phyloP scores from a whole-genome alignment of 1,140 invertebrate species.

The Bombus pascuorum region DNA sequence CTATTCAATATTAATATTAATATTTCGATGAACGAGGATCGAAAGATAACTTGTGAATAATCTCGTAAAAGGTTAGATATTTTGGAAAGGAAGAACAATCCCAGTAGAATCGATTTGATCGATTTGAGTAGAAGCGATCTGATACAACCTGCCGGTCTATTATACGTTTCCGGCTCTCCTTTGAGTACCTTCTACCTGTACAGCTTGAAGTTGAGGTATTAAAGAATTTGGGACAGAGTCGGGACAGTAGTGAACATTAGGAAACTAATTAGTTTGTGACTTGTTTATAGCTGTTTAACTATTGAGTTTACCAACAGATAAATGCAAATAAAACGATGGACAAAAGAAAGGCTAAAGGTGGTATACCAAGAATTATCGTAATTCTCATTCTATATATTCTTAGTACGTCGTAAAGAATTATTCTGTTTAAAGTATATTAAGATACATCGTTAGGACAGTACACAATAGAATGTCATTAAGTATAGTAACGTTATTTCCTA shows the following conservation, averaged over 20 bases:
- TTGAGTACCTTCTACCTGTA: neutral
- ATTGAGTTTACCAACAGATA: no score
- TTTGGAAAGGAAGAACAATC: no score
- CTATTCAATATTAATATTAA: no score
- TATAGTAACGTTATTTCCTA: neutral
- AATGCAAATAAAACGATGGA: no score
- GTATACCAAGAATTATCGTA: no score
- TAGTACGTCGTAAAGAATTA: rapidly evolving
- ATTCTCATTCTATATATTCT: neutral
- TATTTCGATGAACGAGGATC: no score
- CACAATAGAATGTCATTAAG: neutral
- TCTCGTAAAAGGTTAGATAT: no score
- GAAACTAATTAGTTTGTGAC: no score
- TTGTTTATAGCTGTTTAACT: no score
- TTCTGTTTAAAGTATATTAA: neutral
- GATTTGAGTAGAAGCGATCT: constrained; percentile 23
- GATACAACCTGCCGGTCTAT: constrained; percentile 42
- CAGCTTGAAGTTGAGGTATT: no score
- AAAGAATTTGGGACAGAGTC: neutral
- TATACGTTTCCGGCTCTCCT: neutral
- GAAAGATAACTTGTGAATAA: no score
- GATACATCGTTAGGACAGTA: neutral
- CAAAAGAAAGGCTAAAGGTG: neutral
- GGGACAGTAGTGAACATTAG: no score
- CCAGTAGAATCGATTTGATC: constrained; percentile 31